Conservation (phyloP, 1,140 invertebrate species). For the Tetramorium parvispinum region DNA sequence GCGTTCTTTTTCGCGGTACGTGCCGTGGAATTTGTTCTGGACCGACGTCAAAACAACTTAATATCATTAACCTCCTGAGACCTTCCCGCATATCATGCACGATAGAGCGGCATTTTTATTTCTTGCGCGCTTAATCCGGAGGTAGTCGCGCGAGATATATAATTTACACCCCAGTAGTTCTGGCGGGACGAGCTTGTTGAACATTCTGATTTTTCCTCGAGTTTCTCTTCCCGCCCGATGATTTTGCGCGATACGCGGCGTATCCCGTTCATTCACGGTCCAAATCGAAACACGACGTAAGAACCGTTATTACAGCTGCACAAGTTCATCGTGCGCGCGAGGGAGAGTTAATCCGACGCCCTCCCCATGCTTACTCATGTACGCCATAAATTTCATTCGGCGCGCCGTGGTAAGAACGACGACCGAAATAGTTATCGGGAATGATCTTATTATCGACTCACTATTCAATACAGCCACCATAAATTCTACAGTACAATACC, state of each 20-base stretch:
- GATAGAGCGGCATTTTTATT: slow-evolving; percentile 9
- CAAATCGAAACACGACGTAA: slow-evolving; percentile 18
- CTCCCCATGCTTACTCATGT: slow-evolving; percentile 11
- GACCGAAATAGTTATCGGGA: slow-evolving; percentile 50
- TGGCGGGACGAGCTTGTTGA: neutral
- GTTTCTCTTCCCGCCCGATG: neutral
- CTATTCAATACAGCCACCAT: slow-evolving; percentile 24
- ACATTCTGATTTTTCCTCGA: slow-evolving; percentile 1
- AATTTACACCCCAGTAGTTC: slow-evolving; percentile 20
- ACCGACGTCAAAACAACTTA: slow-evolving; percentile 44
- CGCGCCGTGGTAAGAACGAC: slow-evolving; percentile 19
- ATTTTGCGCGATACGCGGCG: neutral
- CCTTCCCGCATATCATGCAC: neutral
- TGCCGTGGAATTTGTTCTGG: slow-evolving; percentile 15
- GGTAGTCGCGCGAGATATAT: neutral
- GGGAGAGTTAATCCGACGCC: slow-evolving; percentile 21
- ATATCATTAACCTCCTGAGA: slow-evolving; percentile 43
- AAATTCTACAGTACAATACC: slow-evolving; percentile 19
- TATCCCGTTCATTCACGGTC: neutral
- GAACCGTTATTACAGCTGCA: slow-evolving; percentile 38
- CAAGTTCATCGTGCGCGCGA: neutral
- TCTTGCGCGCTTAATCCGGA: slow-evolving; percentile 8
- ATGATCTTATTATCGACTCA: slow-evolving; percentile 41
- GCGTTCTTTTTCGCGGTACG: slow-evolving; percentile 40
- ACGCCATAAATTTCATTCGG: slow-evolving; percentile 32